A percentile compares a stretch with the other conserved stretches of the same genome.
These are phyloP conservation scores for Trichogramma evanescens DNA, from an alignment of 2,888 invertebrate species.

Conservation along the genomic window DNA sequence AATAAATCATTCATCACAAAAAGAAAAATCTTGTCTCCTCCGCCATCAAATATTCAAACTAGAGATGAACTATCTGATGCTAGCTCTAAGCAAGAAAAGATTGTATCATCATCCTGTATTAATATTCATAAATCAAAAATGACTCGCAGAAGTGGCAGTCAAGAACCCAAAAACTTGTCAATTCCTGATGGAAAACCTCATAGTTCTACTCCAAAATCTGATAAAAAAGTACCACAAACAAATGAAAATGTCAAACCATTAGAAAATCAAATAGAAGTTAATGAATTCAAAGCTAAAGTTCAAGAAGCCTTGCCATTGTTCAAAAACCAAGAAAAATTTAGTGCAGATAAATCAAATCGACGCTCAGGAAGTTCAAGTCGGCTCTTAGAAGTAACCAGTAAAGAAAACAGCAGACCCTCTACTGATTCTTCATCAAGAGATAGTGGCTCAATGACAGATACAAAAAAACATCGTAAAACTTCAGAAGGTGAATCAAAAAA, in stretches of 20 bases:
- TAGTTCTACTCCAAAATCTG: slow-evolving; percentile 18
- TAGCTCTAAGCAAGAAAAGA: slow-evolving; percentile 13
- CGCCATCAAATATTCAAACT: slow-evolving; percentile 15
- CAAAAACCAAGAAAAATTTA: slow-evolving; percentile 23
- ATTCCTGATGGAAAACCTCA: slow-evolving; percentile 12
- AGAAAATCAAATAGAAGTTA: slow-evolving; percentile 23
- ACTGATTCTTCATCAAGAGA: slow-evolving; percentile 29
- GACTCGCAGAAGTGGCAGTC: slow-evolving; percentile 10
- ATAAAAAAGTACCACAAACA: slow-evolving; percentile 13
- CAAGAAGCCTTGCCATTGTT: slow-evolving; percentile 11
- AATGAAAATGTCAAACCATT: slow-evolving; percentile 22
- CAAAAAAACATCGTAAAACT: slow-evolving; percentile 21
- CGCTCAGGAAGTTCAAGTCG: slow-evolving; percentile 24
- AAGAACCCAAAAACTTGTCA: slow-evolving; percentile 4
- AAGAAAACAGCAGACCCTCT: slow-evolving; percentile 37
- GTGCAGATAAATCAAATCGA: slow-evolving; percentile 15
- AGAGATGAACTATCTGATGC: background rate
- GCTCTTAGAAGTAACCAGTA: slow-evolving; percentile 32
- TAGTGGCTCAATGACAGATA: slow-evolving; percentile 16
- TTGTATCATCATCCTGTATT: slow-evolving; percentile 14
- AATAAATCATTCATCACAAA: slow-evolving; percentile 32
- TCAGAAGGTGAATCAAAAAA: slow-evolving; percentile 23
- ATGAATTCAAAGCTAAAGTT: slow-evolving; percentile 20
- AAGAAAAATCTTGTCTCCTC: slow-evolving; percentile 28
- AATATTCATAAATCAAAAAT: slow-evolving; percentile 14